Conservation (phyloP, 2,797 vertebrate species). For the Thalassophryne amazonica region DNA sequence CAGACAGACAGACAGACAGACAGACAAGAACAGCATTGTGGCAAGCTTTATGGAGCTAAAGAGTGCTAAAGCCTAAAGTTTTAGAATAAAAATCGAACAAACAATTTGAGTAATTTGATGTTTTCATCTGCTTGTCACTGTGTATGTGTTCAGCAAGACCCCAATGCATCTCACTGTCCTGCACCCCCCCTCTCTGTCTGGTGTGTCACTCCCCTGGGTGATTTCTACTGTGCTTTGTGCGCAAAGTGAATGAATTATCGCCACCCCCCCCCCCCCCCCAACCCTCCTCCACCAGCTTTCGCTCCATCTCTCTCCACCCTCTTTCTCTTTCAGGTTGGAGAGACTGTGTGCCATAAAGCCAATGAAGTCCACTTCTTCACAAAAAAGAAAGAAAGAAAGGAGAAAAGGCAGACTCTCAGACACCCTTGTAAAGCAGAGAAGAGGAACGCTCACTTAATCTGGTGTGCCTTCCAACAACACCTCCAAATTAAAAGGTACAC, state of each 20-base stretch:
- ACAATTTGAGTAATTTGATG: neutral
- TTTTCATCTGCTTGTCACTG: neutral
- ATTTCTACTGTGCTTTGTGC: slow-evolving; percentile 82
- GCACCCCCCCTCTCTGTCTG: slow-evolving; percentile 69
- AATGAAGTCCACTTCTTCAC: slow-evolving; percentile 88
- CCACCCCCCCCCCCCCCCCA: slow-evolving; percentile 20
- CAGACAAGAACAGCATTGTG: too few relatives aligned
- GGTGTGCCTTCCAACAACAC: too few relatives aligned
- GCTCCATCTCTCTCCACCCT: neutral
- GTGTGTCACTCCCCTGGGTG: slow-evolving; percentile 63
- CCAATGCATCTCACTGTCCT: slow-evolving; percentile 53
- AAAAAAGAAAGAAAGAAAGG: too few relatives aligned
- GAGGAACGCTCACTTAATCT: slow-evolving; percentile 35
- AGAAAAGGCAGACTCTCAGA: slow-evolving; percentile 66
- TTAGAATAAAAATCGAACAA: too few relatives aligned
- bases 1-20: slow-evolving; percentile 65
- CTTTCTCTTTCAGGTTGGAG: slow-evolving; percentile 54
- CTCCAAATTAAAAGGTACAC: too few relatives aligned
- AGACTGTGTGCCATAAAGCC: slow-evolving; percentile 82
- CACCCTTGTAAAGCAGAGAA: slow-evolving; percentile 61
- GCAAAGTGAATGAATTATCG: slow-evolving; percentile 79
- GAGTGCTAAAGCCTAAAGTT: too few relatives aligned
- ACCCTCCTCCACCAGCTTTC: slow-evolving; percentile 12
- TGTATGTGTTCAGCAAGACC: slow-evolving; percentile 36
- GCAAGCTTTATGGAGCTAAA: too few relatives aligned